These are phyloP conservation scores for Drosophila kambysellisi DNA, from an alignment of 2,888 invertebrate genomes.

Conservation along the genomic window DNA sequence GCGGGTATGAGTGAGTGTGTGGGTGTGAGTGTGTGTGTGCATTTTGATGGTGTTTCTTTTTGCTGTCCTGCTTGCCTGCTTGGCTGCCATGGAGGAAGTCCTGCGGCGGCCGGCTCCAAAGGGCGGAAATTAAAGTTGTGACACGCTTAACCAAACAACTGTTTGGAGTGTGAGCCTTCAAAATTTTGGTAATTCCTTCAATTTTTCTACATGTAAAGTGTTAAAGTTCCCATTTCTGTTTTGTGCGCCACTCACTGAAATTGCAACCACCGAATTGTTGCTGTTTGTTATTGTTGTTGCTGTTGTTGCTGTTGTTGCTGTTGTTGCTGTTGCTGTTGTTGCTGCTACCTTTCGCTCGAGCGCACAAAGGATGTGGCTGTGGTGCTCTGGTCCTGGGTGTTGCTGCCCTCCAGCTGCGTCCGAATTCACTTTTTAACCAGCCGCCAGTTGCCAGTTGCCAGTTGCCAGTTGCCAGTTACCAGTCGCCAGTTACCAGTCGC, in stretches of 20 bases:
- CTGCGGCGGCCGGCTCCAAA: slow-evolving; percentile 59
- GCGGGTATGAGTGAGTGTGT: slow-evolving; percentile 28
- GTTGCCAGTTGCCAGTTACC: slow-evolving; percentile 25
- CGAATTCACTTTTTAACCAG: slow-evolving; percentile 58
- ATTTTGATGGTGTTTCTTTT: slow-evolving; percentile 47
- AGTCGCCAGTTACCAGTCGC: slow-evolving; percentile 28
- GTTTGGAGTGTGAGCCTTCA: slow-evolving; percentile 44
- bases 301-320: slow-evolving; percentile 39
- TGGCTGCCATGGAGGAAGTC: slow-evolving; percentile 48
- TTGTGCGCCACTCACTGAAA: slow-evolving; percentile 60
- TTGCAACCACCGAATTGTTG: slow-evolving; percentile 68
- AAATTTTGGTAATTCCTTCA: slow-evolving; percentile 52
- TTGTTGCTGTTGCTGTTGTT: slow-evolving; percentile 29
- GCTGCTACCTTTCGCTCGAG: slow-evolving; percentile 64
- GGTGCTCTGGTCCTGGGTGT: slow-evolving; percentile 38
- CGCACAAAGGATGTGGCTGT: slow-evolving; percentile 67
- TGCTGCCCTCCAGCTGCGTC: slow-evolving; percentile 73
- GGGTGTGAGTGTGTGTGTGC: slow-evolving; percentile 30
- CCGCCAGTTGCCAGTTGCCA: slow-evolving; percentile 31
- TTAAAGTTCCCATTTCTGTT: slow-evolving; percentile 49
- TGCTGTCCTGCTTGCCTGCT: slow-evolving; percentile 30
- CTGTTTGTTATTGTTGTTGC: slow-evolving; percentile 32
- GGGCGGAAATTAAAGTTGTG: slow-evolving; percentile 76
- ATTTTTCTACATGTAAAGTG: slow-evolving; percentile 53
- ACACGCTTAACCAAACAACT: slow-evolving; percentile 69